Percentiles rank a stretch among this genome's conserved stretches.
phyloP scores from a whole-genome alignment of 2,888 invertebrate species.

The Drosophila rellima region DNA sequence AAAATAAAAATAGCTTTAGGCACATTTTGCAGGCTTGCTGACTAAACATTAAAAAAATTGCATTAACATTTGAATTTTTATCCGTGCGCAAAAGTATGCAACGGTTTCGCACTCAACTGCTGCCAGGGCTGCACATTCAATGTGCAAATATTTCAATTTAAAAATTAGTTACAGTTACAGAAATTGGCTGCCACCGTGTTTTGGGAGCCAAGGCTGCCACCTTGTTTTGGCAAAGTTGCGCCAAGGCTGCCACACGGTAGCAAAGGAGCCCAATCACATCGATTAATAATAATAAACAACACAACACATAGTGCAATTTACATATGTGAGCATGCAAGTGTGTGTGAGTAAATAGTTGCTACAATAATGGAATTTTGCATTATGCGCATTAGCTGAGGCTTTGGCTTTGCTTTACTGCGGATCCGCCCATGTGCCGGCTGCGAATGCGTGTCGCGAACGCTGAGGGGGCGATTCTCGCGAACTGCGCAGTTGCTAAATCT shows the following conservation, averaged over 20 bases:
- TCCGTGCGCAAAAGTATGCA: conserved; percentile 45
- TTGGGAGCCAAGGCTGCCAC: too few species aligned
- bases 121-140: conserved; percentile 21
- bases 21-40: too few species aligned
- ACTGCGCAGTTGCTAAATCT: conserved; percentile 59
- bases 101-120: not conserved
- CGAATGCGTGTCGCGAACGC: conserved; percentile 30
- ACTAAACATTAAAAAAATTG: not conserved
- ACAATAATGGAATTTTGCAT: conserved; percentile 22
- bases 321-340: too few species aligned
- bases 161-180: too few species aligned
- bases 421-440: conserved; percentile 41
- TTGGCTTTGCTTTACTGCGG: conserved; percentile 19
- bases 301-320: too few species aligned
- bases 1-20: too few species aligned
- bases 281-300: too few species aligned
- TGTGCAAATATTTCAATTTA: not conserved
- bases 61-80: not conserved
- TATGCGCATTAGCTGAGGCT: conserved; percentile 44
- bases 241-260: too few species aligned
- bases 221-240: too few species aligned
- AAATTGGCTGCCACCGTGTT: too few species aligned
- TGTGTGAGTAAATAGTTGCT: conserved; percentile 14
- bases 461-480: conserved; percentile 43
- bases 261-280: too few species aligned